Conservation (phyloP, 2,888 invertebrate species). For the Amphipyra berbera region DNA sequence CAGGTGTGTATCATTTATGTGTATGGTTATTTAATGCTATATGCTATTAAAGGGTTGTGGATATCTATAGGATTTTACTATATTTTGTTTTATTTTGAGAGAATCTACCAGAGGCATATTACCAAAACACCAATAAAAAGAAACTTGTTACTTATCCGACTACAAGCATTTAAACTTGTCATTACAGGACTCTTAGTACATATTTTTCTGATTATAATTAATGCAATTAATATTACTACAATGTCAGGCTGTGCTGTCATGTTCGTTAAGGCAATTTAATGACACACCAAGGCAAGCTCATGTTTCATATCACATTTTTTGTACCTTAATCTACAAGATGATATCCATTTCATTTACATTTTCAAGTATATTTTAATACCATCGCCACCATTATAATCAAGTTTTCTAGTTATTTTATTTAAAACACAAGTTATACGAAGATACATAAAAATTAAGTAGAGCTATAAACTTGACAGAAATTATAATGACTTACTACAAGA, state of each 20-base stretch:
- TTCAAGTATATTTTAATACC: slow-evolving; percentile 33
- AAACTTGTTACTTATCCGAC: not conserved
- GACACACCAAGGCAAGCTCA: slow-evolving; percentile 27
- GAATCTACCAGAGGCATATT: too few species aligned
- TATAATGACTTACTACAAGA: slow-evolving; percentile 37
- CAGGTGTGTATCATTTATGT: too few species aligned
- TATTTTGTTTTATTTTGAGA: too few species aligned
- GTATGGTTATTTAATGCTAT: too few species aligned
- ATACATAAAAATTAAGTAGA: slow-evolving; percentile 44
- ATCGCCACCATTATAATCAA: slow-evolving; percentile 30
- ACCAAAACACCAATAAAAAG: too few species aligned
- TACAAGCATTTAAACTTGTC: not conserved
- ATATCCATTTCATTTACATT: slow-evolving; percentile 36
- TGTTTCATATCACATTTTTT: slow-evolving; percentile 35
- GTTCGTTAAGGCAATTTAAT: slow-evolving; percentile 41
- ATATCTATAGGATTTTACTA: too few species aligned
- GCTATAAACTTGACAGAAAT: slow-evolving; percentile 38
- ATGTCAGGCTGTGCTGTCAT: slow-evolving; percentile 9
- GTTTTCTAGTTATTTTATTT: slow-evolving; percentile 42
- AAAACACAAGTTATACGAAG: slow-evolving; percentile 36
- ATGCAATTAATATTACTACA: slow-evolving; percentile 38
- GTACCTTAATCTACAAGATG: slow-evolving; percentile 21
- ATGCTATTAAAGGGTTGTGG: too few species aligned
- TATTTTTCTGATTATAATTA: slow-evolving; percentile 27
- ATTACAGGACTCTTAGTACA: not conserved